These are phyloP conservation scores for Leptestheria dahalacensis DNA, from an alignment of 1,140 invertebrate genomes.

Conservation along the genomic window DNA sequence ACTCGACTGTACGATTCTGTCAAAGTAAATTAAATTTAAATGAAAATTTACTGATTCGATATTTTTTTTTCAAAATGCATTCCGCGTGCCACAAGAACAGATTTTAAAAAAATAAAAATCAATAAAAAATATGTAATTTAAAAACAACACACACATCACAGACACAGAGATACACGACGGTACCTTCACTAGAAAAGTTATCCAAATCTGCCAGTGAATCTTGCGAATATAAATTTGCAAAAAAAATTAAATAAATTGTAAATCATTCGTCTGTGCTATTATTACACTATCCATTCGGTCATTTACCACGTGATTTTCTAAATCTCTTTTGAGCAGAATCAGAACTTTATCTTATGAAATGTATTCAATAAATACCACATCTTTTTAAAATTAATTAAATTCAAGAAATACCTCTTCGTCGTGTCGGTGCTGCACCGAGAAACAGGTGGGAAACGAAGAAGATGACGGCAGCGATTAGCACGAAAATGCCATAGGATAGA, in stretches of 20 bases:
- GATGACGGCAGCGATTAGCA: not conserved
- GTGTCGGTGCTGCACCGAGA: not conserved
- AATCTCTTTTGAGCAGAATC: no score
- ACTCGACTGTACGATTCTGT: not conserved
- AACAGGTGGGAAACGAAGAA: not conserved
- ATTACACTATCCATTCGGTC: no score
- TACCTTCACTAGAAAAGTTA: not conserved
- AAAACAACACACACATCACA: not conserved
- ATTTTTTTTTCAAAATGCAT: no score
- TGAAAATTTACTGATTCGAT: no score
- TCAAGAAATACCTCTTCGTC: not conserved
- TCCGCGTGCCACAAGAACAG: no score
- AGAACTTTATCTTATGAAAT: not conserved
- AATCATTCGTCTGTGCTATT: no score
- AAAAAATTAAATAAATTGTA: no score
- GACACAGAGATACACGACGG: not conserved
- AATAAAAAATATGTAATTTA: no score
- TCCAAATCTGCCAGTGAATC: not conserved
- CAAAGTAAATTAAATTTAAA: no score
- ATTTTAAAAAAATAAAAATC: no score
- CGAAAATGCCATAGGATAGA: not conserved
- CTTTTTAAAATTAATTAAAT: not conserved
- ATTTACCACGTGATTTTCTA: no score
- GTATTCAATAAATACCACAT: not conserved
- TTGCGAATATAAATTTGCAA: constrained; percentile 5